Conservation (phyloP, 1,140 invertebrate genomes). For the Ephestia elutella region DNA sequence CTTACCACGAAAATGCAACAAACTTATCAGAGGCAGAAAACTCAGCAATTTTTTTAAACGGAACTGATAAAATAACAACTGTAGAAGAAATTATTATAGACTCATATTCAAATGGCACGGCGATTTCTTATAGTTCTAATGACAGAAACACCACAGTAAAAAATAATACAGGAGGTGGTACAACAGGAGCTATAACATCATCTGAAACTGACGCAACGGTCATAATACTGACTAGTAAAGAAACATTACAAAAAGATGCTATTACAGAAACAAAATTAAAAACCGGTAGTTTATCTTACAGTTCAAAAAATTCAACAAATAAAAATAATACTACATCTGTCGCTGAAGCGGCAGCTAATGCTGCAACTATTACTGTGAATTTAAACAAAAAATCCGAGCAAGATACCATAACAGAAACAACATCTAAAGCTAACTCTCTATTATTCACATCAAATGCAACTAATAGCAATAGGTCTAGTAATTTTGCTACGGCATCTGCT, state of each 20-base stretch:
- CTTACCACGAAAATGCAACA: background rate
- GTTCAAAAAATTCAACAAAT: background rate
- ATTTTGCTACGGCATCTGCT: background rate
- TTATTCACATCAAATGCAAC: background rate
- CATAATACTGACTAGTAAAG: background rate
- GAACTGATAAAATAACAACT: background rate
- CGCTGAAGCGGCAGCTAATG: background rate
- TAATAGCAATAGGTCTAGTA: background rate
- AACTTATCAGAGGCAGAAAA: background rate
- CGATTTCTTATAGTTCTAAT: background rate
- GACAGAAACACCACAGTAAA: no score
- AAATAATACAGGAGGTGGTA: background rate
- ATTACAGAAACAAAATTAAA: background rate
- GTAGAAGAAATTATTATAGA: background rate
- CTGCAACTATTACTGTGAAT: background rate
- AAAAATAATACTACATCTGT: background rate
- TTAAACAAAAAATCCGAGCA: background rate
- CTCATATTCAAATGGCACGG: background rate
- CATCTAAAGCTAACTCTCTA: background rate
- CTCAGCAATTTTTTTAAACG: background rate
- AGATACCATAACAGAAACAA: background rate
- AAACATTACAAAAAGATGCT: background rate
- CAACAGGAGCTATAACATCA: background rate
- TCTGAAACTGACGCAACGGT: background rate
- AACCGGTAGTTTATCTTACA: background rate